Base-by-base conservation (phyloP, 2,797 vertebrate species). In the Rachycentron canadum region DNA sequence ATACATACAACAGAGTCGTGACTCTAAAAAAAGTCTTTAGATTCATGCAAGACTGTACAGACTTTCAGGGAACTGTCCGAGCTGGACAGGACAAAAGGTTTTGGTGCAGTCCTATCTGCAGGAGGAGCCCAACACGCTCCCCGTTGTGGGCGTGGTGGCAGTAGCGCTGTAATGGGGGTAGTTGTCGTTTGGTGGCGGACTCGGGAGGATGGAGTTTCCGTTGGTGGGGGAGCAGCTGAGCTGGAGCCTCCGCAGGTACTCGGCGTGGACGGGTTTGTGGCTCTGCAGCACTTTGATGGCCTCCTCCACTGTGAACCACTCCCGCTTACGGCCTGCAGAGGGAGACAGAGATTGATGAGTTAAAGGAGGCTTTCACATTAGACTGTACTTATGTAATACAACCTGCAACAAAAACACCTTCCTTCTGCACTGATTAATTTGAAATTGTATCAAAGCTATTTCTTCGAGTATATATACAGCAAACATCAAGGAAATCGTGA, bases 271-370 rank as follows among this genome's bases (percentile, higher is more conserved):
- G 0, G 98, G 98, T 89, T 99, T 99, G 94, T 99, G 97, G 91
- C 96, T 97, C 94, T 99, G 98, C 82, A 99, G 96, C 70, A 99
- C 96, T 93, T 96, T 97, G 92, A 99, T 98, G 70, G 98, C 98
- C 87, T 99, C 98, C 50, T 99, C 98, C 60, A 99, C 95, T n/a
- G 97, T 97, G 92, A 99, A 99, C 98, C 98, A 99, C 81, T 99
- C 97, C 92, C 98, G 96, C 91, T 99, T 99, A 65, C 98, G 97
- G 86, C 98, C 98, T 99, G 92, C 91, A 83, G 91, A 75, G 76
- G 91, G 91, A 88, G 88, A 88, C 90, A 88, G 53, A 91, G 69
- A 11, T 55, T 41, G 53, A 4, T 19, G 38, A 23, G 73, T 53
- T 17, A 4, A 45, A 12, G 50, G 38, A 23, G 3, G 14, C 43